Evolutionary conservation across 2,888 invertebrate species (phyloP), one percentile per base, ranked within the genome.

Genomic region (Leucozona laternaria): DNA sequence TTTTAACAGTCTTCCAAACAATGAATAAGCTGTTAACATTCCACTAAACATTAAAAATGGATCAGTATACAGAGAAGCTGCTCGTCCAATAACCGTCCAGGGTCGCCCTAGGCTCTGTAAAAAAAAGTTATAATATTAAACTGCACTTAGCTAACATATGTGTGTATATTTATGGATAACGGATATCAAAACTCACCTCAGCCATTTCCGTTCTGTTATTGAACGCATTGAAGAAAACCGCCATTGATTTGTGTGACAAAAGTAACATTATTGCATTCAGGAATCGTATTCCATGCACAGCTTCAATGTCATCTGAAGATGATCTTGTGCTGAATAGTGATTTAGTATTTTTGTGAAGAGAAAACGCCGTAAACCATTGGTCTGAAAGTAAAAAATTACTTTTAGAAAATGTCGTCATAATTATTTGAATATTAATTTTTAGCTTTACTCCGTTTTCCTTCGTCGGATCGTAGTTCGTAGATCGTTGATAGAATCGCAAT

Each of bases 31-130:
- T 0, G 95, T 95, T 66, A 96, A 90, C 88, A 95, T 94, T 25
- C 95, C 95, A 60, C 95, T 95, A 70, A 96, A 93, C 93, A 96
- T 94, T 71, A 96, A 94, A 90, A 96, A 96, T 0, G 95, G 95
- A 92, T 96, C 96, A 0, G 96, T 96, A 89, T 95, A 96, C 7
- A 96, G 92, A 88, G 95, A 95, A 2, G 95, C 95, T 0, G 95
- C 95, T 89, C 95, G 93, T 53, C 95, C 95, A 71, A 96, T 91
- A 0, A 95, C 95, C 0, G 95, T 95, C 95, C 95, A 95, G 4
- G 95, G 94, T 89, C 93, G 93, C 0, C 95, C 95, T 71, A 95
- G 91, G 84, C 92, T 93, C 95, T 95, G 89, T 50, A 64, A n/a
- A 7, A 34, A 31, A 31, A 15, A 50, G 11, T 7, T 7, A 15